These are phyloP conservation scores for Illadopsis cleaveri DNA, from an alignment of 2,113 vertebrate genomes.

Conservation along the genomic window DNA sequence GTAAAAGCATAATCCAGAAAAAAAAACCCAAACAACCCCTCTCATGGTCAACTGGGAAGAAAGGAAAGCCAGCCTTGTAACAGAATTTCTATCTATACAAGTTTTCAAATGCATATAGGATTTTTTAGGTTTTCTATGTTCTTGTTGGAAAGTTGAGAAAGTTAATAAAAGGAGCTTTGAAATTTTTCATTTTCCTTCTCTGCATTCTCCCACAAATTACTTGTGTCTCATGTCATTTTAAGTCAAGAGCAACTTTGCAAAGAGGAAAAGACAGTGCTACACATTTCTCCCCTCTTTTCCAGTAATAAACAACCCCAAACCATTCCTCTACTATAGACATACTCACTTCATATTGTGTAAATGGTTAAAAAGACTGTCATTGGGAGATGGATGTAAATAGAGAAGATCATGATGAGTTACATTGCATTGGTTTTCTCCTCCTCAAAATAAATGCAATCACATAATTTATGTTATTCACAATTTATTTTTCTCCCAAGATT, in stretches of 20 bases:
- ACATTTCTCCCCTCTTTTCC: not conserved
- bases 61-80: not conserved
- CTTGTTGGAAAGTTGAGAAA: not conserved
- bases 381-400: not conserved
- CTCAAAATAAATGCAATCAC: not conserved
- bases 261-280: not conserved
- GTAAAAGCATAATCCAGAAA: not conserved
- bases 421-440: not conserved
- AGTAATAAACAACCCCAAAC: not conserved
- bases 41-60: not conserved
- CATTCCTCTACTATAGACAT: not conserved
- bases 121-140: too few relatives aligned
- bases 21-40: rapidly evolving
- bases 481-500: not conserved
- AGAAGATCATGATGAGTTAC: not conserved
- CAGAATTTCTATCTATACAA: not conserved
- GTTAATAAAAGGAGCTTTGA: not conserved
- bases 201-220: not conserved
- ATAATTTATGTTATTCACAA: not conserved
- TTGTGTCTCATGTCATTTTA: not conserved
- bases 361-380: not conserved
- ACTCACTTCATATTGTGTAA: not conserved
- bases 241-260: not conserved
- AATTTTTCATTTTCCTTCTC: not conserved
- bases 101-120: not conserved